Evolutionary conservation across 2,888 invertebrate genomes (phyloP), one percentile per base, ranked within the genome.

Genomic region (Ormia ochracea): DNA sequence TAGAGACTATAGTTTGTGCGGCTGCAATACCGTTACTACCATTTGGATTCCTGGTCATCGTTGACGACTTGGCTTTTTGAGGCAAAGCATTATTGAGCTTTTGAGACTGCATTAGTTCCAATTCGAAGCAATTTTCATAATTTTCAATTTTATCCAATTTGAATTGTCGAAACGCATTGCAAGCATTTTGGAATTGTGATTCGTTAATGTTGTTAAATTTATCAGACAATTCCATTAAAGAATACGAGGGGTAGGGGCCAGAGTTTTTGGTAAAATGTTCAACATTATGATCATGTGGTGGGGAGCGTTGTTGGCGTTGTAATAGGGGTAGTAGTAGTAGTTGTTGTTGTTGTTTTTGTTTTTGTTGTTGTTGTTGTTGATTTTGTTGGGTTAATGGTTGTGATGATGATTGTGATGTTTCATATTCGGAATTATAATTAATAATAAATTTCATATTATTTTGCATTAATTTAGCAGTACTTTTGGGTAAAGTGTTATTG

Each of bases 111-210:
- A n/a, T n/a, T n/a, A 82, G 82, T 84, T 86, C 84, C 84, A 85
- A 84, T 85, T 84, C 81, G 28, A 85, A 68, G 66, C 84, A 86
- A 58, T 88, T 87, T 88, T 88, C 88, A 83, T 84, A 87, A 82
- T 87, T 87, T 88, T 87, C 87, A 74, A 87, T 87, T 87, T 86
- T 84, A 83, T 87, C 87, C 88, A 87, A 84, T 87, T 87, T 87
- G 26, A 82, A 78, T 87, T 87, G 88, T 84, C 88, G 87, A 85
- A 85, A 86, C 83, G 86, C 85, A 85, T 87, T 87, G 69, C 83
- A 87, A 31, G 84, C 63, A 79, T 87, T 87, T 87, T 88, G 87
- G 83, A 83, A 84, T 86, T 84, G 86, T 83, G 83, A 82, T 58
- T 82, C 82, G 56, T 80, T 82, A 31, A 82, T 82, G 61, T 82